Base-by-base conservation (phyloP, 2,113 vertebrate species). In the Abramis brama region DNA sequence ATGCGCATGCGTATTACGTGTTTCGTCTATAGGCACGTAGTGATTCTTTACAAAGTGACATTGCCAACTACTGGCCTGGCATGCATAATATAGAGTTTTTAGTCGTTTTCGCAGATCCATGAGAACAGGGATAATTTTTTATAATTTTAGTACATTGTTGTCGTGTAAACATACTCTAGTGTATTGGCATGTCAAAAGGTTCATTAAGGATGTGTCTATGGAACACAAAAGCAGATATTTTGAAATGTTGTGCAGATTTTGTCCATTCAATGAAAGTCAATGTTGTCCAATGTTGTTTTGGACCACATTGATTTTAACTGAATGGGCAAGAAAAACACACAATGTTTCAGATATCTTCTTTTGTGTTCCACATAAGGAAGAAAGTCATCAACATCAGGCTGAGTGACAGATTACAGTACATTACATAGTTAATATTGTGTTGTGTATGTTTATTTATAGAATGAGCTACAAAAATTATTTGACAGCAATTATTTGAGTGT, bases 391-490 rank as follows among this genome's bases (percentile, higher is more conserved):
- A 11, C 68, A 71, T 23, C 17, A 71, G 68, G 17, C 33, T 23
- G 21, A 68, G 17, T 68, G 66, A 36, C 15, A 68, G 30, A 21
- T 36, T 36, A 4, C 2, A n/a, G 70, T 57, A 78, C n/a, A 39
- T 79, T 43, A 78, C 2, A 74, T 47, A 12, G n/a, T 4, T 45
- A 27, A 45, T 9, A 60, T 59, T 79, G 76, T 59, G 17, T 23
- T 36, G 21, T 79, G 33, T 60, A n/a, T 21, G 77, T 39, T 43
- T 62, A 43, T 62, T 79, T 62, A 62, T 25, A 79, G 55, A 79
- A 62, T 43, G 21, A 19, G 9, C 43, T 11, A 50, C 52, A 6
- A 0, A 33, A 33, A 45, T 25, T 60, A 80, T 64, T 80, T 80
- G 57, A 80, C 27, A 60, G 33, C 55, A 79, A 43, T 43, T 43